phyloP scores from a whole-genome alignment of 2,113 vertebrate species.

The Madoqua kirkii region DNA sequence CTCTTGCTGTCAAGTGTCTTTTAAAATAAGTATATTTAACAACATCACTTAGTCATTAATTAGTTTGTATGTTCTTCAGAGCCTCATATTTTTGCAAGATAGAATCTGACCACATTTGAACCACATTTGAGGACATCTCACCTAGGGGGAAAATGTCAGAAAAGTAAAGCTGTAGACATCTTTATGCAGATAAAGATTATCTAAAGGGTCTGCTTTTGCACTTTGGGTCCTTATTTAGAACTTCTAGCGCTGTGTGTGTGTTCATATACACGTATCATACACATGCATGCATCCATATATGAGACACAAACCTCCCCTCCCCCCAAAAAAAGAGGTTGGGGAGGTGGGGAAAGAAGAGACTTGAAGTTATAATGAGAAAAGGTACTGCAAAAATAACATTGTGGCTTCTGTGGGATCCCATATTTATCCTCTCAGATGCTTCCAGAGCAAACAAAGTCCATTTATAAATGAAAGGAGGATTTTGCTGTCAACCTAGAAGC shows the following conservation, averaged over 20 bases:
- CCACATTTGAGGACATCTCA: not conserved
- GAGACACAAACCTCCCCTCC: not conserved
- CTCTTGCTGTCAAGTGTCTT: not conserved
- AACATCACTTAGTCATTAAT: not conserved
- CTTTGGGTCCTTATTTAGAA: not conserved
- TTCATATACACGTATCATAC: not conserved
- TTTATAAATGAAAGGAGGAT: conserved; percentile 71
- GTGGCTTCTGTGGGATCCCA: conserved; percentile 73
- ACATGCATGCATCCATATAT: not conserved
- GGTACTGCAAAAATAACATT: conserved; percentile 70
- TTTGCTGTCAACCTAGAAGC: conserved; percentile 61
- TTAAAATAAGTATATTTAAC: conserved; percentile 10
- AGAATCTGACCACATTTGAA: not conserved
- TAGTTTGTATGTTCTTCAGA: conserved; percentile 15
- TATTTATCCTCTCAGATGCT: conserved; percentile 71
- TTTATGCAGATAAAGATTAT: not conserved
- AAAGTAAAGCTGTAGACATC: not conserved
- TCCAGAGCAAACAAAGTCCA: conserved; percentile 68
- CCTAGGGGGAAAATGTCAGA: not conserved
- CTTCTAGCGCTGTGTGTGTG: not conserved
- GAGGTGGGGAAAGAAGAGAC: conserved; percentile 8
- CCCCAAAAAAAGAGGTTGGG: not conserved
- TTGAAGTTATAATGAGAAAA: conserved; percentile 70
- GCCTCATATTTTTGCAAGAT: conserved; percentile 8
- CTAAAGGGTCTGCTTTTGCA: not conserved